Conservation (phyloP, 2,113 vertebrate genomes). For the Opisthocomus hoazin region DNA sequence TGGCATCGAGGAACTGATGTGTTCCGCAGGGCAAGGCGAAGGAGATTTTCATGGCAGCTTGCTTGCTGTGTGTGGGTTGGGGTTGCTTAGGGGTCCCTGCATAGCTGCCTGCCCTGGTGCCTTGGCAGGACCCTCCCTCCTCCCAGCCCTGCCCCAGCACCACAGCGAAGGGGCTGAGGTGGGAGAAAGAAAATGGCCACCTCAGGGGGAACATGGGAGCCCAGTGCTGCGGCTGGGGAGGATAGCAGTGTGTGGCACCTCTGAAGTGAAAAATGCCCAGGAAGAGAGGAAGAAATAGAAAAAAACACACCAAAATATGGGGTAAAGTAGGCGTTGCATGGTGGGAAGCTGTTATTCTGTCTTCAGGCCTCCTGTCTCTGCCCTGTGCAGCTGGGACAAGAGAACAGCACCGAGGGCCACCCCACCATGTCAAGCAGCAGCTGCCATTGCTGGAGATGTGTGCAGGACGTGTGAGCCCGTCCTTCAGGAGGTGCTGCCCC, state of each 20-base stretch:
- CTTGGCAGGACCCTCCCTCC: fast-evolving
- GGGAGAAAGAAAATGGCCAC: neutral
- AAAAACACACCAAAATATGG: neutral
- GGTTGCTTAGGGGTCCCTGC: neutral
- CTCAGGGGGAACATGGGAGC: neutral
- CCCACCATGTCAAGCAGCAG: neutral
- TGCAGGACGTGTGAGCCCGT: neutral
- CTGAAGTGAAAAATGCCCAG: neutral
- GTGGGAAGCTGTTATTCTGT: neutral
- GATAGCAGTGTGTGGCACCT: neutral
- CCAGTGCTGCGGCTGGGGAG: neutral
- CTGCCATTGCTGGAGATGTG: neutral
- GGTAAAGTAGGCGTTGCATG: neutral
- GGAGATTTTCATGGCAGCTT: neutral
- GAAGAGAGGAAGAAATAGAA: neutral
- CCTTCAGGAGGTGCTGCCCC: neutral
- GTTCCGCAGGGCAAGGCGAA: neutral
- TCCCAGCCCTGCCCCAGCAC: neutral
- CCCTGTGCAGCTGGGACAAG: neutral
- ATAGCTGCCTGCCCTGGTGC: too few species aligned
- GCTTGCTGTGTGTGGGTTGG: fast-evolving
- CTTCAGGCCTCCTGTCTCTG: neutral
- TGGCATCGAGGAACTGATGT: neutral
- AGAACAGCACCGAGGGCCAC: neutral
- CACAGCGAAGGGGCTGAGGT: neutral